Evolutionary conservation across 1,140 invertebrate genomes (phyloP).

Genomic region (Pectinophora gossypiella): DNA sequence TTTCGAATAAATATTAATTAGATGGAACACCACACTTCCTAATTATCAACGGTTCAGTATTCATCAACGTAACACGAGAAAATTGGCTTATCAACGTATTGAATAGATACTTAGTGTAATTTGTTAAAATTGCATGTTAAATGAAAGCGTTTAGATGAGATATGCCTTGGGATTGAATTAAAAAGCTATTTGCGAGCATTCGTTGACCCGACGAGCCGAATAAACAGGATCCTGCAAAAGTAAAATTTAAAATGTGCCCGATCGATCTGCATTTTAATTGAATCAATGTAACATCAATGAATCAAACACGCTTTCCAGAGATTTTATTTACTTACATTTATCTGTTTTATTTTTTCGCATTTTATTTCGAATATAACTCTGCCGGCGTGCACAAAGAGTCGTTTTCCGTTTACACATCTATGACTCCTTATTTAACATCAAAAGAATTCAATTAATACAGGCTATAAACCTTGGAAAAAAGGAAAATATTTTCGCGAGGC

Average conservation of each 20-base stretch:
- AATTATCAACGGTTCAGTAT: too few relatives aligned
- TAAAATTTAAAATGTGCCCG: not conserved
- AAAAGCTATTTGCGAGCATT: too few relatives aligned
- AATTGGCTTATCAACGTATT: too few relatives aligned
- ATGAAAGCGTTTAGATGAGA: too few relatives aligned
- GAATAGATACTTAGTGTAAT: too few relatives aligned
- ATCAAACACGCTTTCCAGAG: not conserved
- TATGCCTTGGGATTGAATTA: too few relatives aligned
- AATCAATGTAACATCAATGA: not conserved
- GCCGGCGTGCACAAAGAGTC: not conserved
- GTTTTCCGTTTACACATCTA: not conserved
- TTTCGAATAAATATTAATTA: too few relatives aligned
- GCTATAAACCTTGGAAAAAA: slow-evolving; percentile 20
- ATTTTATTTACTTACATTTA: too few relatives aligned
- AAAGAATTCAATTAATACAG: slow-evolving; percentile 24
- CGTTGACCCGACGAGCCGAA: too few relatives aligned
- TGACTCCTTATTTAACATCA: slow-evolving; percentile 19
- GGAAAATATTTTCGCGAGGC: slow-evolving; percentile 28
- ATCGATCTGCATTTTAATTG: not conserved
- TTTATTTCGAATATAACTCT: not conserved
- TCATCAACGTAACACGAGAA: too few relatives aligned
- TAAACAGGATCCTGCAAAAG: not conserved
- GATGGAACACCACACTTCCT: too few relatives aligned
- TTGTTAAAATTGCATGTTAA: too few relatives aligned
- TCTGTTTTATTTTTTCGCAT: not conserved